Percentiles rank a stretch among this genome's conserved stretches.
Conservation (phyloP, 2,797 vertebrate species). For the Bradypus variegatus region DNA sequence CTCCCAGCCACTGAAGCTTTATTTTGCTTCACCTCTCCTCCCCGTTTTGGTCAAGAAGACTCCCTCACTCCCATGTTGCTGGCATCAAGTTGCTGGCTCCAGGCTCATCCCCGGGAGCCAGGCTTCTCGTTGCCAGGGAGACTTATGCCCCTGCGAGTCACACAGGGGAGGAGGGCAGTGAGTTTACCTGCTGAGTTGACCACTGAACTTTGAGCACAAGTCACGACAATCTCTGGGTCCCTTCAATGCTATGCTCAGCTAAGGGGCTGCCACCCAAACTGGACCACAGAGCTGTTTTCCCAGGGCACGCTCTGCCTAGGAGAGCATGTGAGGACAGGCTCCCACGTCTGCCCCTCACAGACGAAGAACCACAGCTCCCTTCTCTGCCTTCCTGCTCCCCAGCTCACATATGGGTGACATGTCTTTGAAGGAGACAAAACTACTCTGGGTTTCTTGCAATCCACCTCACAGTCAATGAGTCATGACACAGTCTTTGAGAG, state of each 20-base stretch:
- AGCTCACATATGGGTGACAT: neutral
- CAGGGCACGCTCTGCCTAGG: neutral
- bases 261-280: neutral
- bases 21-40: too few relatives aligned
- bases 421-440: neutral
- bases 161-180: too few relatives aligned
- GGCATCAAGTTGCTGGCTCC: too few relatives aligned
- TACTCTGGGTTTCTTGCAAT: slow-evolving; percentile 8
- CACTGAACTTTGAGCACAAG: neutral
- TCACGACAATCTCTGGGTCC: neutral
- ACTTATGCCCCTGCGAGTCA: too few relatives aligned
- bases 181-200: too few relatives aligned
- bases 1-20: too few relatives aligned
- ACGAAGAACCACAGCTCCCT: neutral
- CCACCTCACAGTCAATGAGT: neutral
- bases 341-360: neutral
- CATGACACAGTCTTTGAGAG: slow-evolving; percentile 4
- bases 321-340: neutral
- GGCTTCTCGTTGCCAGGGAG: too few relatives aligned
- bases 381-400: neutral
- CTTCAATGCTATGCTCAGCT: neutral
- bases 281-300: neutral
- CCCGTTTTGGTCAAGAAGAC: too few relatives aligned
- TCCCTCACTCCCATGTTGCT: too few relatives aligned
- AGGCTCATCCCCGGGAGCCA: too few relatives aligned